Evolutionary conservation across 2,888 invertebrate genomes (phyloP).

Genomic region (Drosophila falleni): DNA sequence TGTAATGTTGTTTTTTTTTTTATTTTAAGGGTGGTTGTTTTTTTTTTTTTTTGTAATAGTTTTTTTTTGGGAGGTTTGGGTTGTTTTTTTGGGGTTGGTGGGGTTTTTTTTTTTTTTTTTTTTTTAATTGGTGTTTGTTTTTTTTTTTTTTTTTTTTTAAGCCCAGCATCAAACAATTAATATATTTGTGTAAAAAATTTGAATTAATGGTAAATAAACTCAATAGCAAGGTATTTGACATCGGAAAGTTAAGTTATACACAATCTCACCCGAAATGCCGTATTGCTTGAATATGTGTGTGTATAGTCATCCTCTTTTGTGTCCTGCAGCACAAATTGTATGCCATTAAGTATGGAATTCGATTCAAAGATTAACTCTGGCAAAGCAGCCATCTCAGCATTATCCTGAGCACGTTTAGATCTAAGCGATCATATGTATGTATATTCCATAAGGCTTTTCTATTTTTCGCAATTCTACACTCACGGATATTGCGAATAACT

Average conservation of each 20-base stretch:
- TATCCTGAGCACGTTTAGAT: constrained; percentile 41
- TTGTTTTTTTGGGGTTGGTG: too few relatives aligned
- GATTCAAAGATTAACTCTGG: constrained; percentile 71
- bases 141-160: too few relatives aligned
- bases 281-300: constrained; percentile 63
- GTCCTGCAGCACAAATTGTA: constrained; percentile 82
- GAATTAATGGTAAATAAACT: background rate
- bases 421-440: constrained; percentile 11
- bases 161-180: background rate
- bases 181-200: background rate
- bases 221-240: background rate
- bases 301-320: constrained; percentile 72
- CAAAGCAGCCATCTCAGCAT: constrained; percentile 57
- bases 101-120: too few relatives aligned
- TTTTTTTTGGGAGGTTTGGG: too few relatives aligned
- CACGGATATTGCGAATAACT: constrained; percentile 70
- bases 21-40: too few relatives aligned
- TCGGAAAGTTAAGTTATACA: background rate
- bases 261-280: constrained; percentile 75
- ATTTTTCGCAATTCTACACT: constrained; percentile 22
- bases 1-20: too few relatives aligned
- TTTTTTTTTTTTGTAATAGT: too few relatives aligned
- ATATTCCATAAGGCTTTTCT: background rate
- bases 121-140: too few relatives aligned
- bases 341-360: constrained; percentile 74